Base-by-base conservation (phyloP, 2,888 invertebrate genomes). In the Drosophila colorata region DNA sequence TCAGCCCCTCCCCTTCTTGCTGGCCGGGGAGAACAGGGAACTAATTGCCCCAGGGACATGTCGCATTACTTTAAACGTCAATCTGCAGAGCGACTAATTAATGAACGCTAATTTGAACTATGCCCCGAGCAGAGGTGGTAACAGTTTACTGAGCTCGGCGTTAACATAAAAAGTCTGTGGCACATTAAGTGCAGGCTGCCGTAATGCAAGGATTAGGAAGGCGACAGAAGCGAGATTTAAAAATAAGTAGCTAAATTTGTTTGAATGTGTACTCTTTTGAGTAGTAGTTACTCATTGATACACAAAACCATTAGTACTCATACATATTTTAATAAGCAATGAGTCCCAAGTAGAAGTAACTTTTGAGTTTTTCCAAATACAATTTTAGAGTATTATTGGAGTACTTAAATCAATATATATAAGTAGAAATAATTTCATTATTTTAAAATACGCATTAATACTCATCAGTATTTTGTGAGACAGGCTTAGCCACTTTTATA, bases 81-180 rank as follows among this genome's bases (percentile, higher is more conserved):
- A 85, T 85, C 80, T 68, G 65, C 70, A 74, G 67, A 69, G 74
- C 70, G 55, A 64, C 80, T 87, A 85, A 87, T 85, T 86, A 87
- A 87, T 85, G 82, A 68, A 73, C 69, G 74, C 80, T 83, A 80
- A 83, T 86, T 83, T 80, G 64, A 71, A 74, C 74, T 51, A 77
- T 53, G 67, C 46, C 46, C 28, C 44, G 35, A 38, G 37, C 46
- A 13, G 44, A 25, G 65, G 33, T 40, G 64, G 59, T 46, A 57
- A 46, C 58, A 57, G 37, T 55, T 48, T 47, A 20, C 31, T 48
- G 13, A 55, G 51, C 57, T 43, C 28, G 16, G 31, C 40, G 61
- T 38, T 68, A 69, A 73, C 81, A 84, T 77, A 70, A 81, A 81
- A 82, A 70, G 59, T 82, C 76, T 74, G 64, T 65, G 52, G 57